A percentile compares a stretch with the other conserved stretches of the same genome.
Evolutionary conservation across 2,888 invertebrate genomes (phyloP).

Genomic region (Xestia c-nigrum): DNA sequence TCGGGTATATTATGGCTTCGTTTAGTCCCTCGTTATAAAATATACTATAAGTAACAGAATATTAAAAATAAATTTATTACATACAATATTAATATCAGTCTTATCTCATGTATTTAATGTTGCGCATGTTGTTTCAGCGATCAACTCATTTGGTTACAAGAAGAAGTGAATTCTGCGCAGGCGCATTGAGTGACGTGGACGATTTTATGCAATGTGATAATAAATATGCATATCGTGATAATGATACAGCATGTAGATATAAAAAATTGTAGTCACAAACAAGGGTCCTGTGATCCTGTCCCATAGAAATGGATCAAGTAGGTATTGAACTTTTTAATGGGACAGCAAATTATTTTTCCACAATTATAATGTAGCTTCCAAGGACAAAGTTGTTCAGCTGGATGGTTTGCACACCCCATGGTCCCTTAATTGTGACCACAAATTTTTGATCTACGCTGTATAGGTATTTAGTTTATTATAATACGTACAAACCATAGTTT

Average conservation of each 20-base stretch:
- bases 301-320: not conserved
- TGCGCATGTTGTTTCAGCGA: conserved; percentile 88
- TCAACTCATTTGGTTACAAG: conserved; percentile 94
- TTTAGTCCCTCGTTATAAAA: no score
- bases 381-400: not conserved
- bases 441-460: not conserved
- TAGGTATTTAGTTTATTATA: conserved; percentile 54
- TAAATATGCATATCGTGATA: conserved; percentile 67
- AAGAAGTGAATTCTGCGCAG: conserved; percentile 78
- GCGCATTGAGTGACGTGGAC: conserved; percentile 10
- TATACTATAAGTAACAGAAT: not conserved
- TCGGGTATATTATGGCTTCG: no score
- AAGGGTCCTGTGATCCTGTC: not conserved
- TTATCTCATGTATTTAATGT: not conserved
- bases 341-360: not conserved
- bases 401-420: not conserved
- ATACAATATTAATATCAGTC: not conserved
- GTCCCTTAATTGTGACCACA: not conserved
- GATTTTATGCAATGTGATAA: conserved; percentile 65
- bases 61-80: no score
- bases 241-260: conserved; percentile 33
- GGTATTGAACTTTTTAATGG: not conserved
- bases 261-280: not conserved
- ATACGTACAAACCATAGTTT: conserved; percentile 51
- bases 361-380: not conserved